Evolutionary conservation across 1,140 invertebrate species (phyloP).

Genomic region (Bombus impatiens): DNA sequence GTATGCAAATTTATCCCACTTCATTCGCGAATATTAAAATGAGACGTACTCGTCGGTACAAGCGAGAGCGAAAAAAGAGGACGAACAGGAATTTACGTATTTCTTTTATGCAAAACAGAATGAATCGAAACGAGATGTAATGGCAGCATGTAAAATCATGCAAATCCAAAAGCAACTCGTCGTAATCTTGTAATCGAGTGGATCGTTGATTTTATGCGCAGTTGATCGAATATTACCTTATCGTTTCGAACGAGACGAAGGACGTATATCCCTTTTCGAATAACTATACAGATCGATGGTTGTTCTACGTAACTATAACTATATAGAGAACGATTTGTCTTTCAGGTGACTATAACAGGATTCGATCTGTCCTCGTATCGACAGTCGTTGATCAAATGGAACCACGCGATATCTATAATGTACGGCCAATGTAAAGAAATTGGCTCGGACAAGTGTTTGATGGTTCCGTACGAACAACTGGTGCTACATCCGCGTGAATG

Average conservation of each 20-base stretch:
- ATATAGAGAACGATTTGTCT: background rate
- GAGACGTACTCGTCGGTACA: background rate
- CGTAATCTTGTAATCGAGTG: background rate
- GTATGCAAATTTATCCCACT: slow-evolving; percentile 43
- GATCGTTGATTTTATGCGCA: background rate
- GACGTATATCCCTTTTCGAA: too few relatives aligned
- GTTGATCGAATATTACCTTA: background rate
- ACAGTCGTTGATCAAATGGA: slow-evolving; percentile 98
- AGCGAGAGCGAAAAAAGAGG: background rate
- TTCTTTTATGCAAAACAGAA: background rate
- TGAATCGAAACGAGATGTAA: background rate
- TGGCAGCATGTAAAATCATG: slow-evolving; percentile 12
- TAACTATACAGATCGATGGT: background rate
- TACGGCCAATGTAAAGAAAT: slow-evolving; percentile 95
- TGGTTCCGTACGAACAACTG: slow-evolving; percentile 97
- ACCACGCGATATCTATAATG: slow-evolving; percentile 96
- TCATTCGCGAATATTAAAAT: slow-evolving; percentile 46
- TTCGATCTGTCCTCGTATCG: slow-evolving; percentile 97
- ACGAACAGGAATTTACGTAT: slow-evolving; percentile 18
- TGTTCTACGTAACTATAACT: background rate
- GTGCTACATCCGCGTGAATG: slow-evolving; percentile 95
- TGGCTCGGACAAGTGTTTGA: slow-evolving; percentile 92
- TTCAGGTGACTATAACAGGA: slow-evolving; percentile 97
- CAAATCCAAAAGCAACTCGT: slow-evolving; percentile 1
- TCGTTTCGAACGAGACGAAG: background rate